phyloP scores from a whole-genome alignment of 2,797 vertebrate genomes.

The Tenualosa ilisha region DNA sequence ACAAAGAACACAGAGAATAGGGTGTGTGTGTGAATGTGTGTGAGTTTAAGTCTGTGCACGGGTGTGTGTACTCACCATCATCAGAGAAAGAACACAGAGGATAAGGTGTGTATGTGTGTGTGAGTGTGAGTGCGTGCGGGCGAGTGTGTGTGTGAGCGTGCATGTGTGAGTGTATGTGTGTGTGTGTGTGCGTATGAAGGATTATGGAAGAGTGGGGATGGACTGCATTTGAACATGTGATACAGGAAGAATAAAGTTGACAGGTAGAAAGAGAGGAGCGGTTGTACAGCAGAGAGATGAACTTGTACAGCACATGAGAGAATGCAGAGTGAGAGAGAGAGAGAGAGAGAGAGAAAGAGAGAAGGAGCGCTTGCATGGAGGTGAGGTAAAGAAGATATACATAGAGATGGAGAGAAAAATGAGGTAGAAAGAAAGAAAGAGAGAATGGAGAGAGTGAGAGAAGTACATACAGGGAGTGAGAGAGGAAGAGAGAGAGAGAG shows the following conservation, averaged over 20 bases:
- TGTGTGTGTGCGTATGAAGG: slow-evolving; percentile 27
- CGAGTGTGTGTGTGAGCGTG: not conserved
- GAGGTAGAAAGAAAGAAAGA: too few relatives aligned
- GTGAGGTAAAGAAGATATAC: not conserved
- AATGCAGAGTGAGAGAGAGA: slow-evolving; percentile 26
- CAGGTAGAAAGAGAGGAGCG: too few relatives aligned
- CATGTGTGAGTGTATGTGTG: not conserved
- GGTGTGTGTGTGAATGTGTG: not conserved
- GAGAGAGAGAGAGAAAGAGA: slow-evolving; percentile 37
- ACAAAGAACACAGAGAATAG: too few relatives aligned
- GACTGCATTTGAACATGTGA: too few relatives aligned
- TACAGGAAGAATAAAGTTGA: too few relatives aligned
- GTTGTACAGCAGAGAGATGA: too few relatives aligned
- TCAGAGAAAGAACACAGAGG: not conserved
- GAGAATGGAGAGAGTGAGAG: too few relatives aligned
- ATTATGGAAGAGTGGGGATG: not conserved
- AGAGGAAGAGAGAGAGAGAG: too few relatives aligned
- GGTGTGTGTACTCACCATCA: not conserved
- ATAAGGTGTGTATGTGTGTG: not conserved
- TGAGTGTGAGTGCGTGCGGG: slow-evolving; percentile 19
- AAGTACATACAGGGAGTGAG: too few relatives aligned
- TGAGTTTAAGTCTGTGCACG: not conserved
- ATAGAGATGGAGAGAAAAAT: not conserved
- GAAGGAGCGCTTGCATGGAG: not conserved
- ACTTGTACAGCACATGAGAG: not conserved